A percentile compares a stretch with the other conserved stretches of the same genome.
phyloP scores from a whole-genome alignment of 2,888 invertebrate species.

The Cyrtodaria siliqua region DNA sequence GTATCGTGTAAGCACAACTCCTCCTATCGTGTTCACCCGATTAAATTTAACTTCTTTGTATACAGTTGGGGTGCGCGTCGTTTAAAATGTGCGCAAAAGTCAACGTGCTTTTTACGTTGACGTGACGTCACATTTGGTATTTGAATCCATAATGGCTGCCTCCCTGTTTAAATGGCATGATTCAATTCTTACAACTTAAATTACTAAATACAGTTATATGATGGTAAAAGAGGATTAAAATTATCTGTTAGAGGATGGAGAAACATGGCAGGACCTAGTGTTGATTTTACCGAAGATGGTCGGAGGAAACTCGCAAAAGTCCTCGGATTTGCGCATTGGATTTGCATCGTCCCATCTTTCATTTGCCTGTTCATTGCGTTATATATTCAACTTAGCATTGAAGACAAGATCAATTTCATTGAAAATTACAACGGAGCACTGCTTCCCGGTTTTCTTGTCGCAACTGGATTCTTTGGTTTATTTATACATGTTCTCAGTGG shows the following conservation, averaged over 20 bases:
- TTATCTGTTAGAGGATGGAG: too few relatives aligned
- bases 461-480: constrained; percentile 63
- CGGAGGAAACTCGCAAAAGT: constrained; percentile 55
- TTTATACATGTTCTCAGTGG: constrained; percentile 61
- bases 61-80: too few relatives aligned
- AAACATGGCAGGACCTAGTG: constrained; percentile 60
- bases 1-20: too few relatives aligned
- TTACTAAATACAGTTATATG: too few relatives aligned
- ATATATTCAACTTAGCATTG: constrained; percentile 65
- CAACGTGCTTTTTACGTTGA: too few relatives aligned
- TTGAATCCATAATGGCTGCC: too few relatives aligned
- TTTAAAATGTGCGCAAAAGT: background rate
- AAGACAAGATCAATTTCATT: constrained; percentile 70
- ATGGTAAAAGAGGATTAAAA: too few relatives aligned
- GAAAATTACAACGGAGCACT: constrained; percentile 69
- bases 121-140: constrained; percentile 9
- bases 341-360: constrained; percentile 65
- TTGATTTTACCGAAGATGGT: constrained; percentile 59
- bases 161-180: too few relatives aligned
- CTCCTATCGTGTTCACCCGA: too few relatives aligned
- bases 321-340: constrained; percentile 58
- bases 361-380: constrained; percentile 63
- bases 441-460: constrained; percentile 69
- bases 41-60: too few relatives aligned
- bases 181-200: too few relatives aligned